Evolutionary conservation across 2,113 vertebrate species (phyloP).

Genomic region (Pluvianellus socialis): DNA sequence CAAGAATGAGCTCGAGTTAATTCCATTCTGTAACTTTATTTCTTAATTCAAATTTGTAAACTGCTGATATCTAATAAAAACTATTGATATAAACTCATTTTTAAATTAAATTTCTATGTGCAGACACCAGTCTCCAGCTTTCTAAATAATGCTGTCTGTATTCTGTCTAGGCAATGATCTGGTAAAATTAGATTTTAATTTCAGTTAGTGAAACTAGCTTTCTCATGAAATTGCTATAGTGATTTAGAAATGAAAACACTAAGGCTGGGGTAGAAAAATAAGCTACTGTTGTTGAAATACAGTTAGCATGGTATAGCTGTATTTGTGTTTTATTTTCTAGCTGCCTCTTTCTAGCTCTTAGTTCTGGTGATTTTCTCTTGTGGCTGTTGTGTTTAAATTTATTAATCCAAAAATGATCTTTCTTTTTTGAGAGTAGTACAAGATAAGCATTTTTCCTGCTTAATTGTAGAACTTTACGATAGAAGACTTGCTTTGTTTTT

Average conservation of each 20-base stretch:
- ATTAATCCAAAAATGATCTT: not conserved
- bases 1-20: conserved; percentile 25
- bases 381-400: not conserved
- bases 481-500: not conserved
- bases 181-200: not conserved
- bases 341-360: not conserved
- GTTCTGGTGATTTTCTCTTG: not conserved
- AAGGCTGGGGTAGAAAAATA: not conserved
- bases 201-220: not conserved
- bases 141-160: not conserved
- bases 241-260: not conserved
- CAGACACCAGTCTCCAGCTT: not conserved
- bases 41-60: conserved; percentile 63
- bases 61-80: conserved; percentile 62
- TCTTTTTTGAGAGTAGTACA: not conserved
- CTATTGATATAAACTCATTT: conserved; percentile 10
- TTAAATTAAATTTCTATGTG: not conserved
- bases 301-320: not conserved
- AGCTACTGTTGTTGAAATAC: not conserved
- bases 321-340: not conserved
- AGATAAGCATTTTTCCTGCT: not conserved
- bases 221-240: not conserved
- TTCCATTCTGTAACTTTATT: conserved; percentile 62
- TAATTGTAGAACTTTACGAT: not conserved
- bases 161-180: not conserved